phyloP scores from a whole-genome alignment of 2,888 invertebrate genomes.

The Pachymerium ferrugineum region DNA sequence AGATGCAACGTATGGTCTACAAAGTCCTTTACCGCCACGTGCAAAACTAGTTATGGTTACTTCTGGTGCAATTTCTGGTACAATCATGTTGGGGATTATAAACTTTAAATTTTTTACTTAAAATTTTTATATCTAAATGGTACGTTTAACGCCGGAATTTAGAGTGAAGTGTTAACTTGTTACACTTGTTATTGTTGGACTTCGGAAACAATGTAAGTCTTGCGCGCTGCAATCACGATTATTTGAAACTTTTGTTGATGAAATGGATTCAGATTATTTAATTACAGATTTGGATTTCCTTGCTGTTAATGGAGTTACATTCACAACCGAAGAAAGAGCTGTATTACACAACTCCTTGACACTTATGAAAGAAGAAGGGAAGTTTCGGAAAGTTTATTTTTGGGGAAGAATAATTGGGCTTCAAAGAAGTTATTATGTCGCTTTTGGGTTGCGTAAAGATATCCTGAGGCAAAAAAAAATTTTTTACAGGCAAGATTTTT shows the following conservation, averaged over 20 bases:
- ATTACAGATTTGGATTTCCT: conserved; percentile 54
- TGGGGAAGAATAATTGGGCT: conserved; percentile 79
- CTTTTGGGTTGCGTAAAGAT: conserved; percentile 70
- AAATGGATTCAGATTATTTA: conserved; percentile 56
- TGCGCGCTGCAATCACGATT: too few species aligned
- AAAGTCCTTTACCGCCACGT: neutral
- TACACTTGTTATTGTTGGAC: too few species aligned
- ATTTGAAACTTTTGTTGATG: too few species aligned
- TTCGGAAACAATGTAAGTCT: too few species aligned
- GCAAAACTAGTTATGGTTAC: conserved; percentile 10
- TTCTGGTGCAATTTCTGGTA: conserved; percentile 5
- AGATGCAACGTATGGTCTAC: neutral
- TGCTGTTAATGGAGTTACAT: conserved; percentile 61
- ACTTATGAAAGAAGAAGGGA: conserved; percentile 74
- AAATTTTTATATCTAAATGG: neutral
- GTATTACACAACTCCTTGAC: conserved; percentile 68
- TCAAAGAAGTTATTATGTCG: conserved; percentile 73
- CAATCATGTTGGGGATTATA: neutral
- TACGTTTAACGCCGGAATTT: neutral
- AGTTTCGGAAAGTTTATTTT: conserved; percentile 71
- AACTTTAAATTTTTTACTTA: neutral
- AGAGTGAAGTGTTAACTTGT: neutral
- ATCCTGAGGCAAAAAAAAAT: conserved; percentile 65
- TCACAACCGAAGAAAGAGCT: conserved; percentile 65
- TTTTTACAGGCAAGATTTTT: conserved; percentile 61